Percentiles rank a stretch among this genome's conserved stretches.
Evolutionary conservation across 2,113 vertebrate genomes (phyloP).

Genomic region (Pontoporia blainvillei): DNA sequence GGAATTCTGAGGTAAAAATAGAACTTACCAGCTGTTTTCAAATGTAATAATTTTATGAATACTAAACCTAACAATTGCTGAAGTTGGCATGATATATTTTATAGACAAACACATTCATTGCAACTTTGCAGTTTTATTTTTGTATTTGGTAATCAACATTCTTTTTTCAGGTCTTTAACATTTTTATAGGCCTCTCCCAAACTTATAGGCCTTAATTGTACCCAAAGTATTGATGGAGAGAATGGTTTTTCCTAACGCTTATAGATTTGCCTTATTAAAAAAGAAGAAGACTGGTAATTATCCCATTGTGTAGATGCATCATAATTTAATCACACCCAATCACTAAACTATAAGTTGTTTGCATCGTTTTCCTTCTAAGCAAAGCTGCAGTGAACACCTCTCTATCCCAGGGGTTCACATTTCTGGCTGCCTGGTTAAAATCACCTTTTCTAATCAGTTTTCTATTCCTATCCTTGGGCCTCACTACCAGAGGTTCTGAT

Average conservation of each 20-base stretch:
- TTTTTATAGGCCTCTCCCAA: background rate
- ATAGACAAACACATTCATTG: background rate
- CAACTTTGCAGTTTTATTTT: background rate
- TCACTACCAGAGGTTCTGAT: background rate
- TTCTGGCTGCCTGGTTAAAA: background rate
- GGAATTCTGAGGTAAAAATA: background rate
- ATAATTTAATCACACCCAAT: background rate
- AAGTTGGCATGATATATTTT: background rate
- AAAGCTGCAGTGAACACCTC: background rate
- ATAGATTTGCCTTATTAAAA: background rate
- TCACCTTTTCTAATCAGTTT: background rate
- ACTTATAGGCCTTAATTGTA: background rate
- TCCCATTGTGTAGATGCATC: background rate
- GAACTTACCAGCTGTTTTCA: background rate
- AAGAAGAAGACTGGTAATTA: background rate
- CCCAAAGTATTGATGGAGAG: background rate
- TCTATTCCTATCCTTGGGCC: background rate
- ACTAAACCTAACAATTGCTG: background rate
- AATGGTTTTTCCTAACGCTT: background rate
- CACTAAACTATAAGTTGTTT: background rate
- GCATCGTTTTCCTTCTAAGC: background rate
- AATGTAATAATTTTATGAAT: background rate
- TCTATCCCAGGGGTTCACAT: background rate
- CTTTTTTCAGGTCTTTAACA: background rate
- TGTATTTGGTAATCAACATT: background rate